These are phyloP conservation scores for Drosophila macrothrix DNA, from an alignment of 2,888 invertebrate species.

Conservation along the genomic window DNA sequence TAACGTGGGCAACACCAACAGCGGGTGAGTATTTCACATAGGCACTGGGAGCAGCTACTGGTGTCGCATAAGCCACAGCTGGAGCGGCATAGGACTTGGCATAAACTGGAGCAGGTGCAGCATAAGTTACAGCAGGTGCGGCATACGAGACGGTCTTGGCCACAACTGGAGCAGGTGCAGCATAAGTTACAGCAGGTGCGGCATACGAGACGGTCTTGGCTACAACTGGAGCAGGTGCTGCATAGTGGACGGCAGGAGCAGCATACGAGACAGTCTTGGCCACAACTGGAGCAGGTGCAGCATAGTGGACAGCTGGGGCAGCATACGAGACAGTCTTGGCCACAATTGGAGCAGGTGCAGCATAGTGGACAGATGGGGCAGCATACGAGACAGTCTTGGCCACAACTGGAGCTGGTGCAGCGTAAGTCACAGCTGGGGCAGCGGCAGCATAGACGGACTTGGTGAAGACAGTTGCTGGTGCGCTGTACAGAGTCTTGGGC, in stretches of 20 bases:
- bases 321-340: slow-evolving; percentile 30
- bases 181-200: slow-evolving; percentile 63
- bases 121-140: slow-evolving; percentile 59
- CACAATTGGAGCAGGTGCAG: slow-evolving; percentile 60
- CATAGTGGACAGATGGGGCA: slow-evolving; percentile 59
- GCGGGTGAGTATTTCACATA: slow-evolving; percentile 73
- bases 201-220: slow-evolving; percentile 34
- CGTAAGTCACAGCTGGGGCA: slow-evolving; percentile 59
- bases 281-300: slow-evolving; percentile 69
- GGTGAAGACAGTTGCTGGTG: slow-evolving; percentile 76
- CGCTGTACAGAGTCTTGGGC: slow-evolving; percentile 81
- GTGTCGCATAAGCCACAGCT: slow-evolving; percentile 49
- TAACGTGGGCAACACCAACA: slow-evolving; percentile 86
- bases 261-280: slow-evolving; percentile 32
- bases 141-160: slow-evolving; percentile 34
- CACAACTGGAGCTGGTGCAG: slow-evolving; percentile 59
- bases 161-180: slow-evolving; percentile 58
- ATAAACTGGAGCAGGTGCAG: slow-evolving; percentile 81
- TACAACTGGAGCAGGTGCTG: slow-evolving; percentile 54
- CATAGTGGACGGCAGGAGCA: slow-evolving; percentile 72
- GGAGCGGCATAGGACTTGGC: slow-evolving; percentile 70
- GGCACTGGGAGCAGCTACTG: slow-evolving; percentile 72
- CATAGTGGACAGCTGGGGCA: slow-evolving; percentile 62
- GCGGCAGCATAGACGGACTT: slow-evolving; percentile 67
- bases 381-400: slow-evolving; percentile 36